A percentile compares a stretch with the other conserved stretches of the same genome.
Conservation (phyloP, 2,113 vertebrate genomes). For the Pipra filicauda region DNA sequence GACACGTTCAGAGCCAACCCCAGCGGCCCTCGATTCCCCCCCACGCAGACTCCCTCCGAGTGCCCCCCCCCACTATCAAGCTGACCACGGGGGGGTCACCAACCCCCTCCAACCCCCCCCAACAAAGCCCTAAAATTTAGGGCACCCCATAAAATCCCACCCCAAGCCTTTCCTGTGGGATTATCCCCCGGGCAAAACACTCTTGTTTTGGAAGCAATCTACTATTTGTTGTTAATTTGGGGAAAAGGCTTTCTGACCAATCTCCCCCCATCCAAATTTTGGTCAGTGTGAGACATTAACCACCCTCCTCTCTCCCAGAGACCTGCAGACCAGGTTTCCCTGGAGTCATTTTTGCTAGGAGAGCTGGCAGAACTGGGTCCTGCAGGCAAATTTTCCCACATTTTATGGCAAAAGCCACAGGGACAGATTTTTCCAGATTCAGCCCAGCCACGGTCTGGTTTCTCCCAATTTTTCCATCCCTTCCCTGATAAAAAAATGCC, state of each 20-base stretch:
- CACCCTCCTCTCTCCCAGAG: too few relatives aligned
- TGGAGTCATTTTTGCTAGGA: not conserved
- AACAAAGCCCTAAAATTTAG: not conserved
- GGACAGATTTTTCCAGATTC: not conserved
- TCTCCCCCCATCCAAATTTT: not conserved
- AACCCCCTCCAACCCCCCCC: not conserved
- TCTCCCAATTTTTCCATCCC: not conserved
- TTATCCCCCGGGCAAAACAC: not conserved
- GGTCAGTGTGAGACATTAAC: accelerated
- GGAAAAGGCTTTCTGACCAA: accelerated
- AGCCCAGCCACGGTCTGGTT: accelerated
- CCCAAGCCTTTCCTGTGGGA: not conserved
- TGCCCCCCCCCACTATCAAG: not conserved
- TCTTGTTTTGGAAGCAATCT: not conserved
- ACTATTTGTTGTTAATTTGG: not conserved
- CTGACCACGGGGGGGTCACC: not conserved
- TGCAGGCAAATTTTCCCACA: not conserved
- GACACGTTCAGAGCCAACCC: not conserved
- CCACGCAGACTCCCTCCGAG: accelerated
- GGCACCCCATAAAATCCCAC: not conserved
- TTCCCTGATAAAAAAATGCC: not conserved
- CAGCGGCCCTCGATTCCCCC: not conserved
- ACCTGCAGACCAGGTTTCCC: not conserved
- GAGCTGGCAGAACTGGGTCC: not conserved
- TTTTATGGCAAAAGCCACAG: not conserved